Evolutionary conservation across 2,113 vertebrate genomes (phyloP).

Genomic region (Rhadina sibilatrix): DNA sequence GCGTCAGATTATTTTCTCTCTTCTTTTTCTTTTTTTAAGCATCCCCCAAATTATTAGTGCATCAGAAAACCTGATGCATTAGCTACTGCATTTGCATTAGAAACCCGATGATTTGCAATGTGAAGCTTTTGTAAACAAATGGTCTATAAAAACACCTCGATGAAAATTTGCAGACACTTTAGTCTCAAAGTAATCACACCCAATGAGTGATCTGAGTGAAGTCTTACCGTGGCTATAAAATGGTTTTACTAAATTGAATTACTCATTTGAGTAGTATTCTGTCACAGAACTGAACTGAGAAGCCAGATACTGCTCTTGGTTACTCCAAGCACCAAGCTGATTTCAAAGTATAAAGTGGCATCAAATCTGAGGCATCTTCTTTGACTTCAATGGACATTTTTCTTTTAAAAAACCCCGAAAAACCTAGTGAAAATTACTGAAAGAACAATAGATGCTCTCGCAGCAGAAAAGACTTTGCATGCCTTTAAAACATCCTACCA

Average conservation of each 20-base stretch:
- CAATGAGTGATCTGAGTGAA: not conserved
- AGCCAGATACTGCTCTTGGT: not conserved
- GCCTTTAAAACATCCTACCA: not conserved
- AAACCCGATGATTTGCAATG: not conserved
- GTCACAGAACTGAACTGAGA: not conserved
- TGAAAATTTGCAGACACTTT: not conserved
- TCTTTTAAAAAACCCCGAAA: not conserved
- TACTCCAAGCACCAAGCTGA: not conserved
- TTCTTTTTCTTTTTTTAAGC: not conserved
- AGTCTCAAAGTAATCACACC: not conserved
- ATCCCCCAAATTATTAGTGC: constrained; percentile 18
- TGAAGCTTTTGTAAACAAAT: not conserved
- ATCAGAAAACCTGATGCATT: not conserved
- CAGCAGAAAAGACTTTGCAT: not conserved
- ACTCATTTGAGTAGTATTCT: not conserved
- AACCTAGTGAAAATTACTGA: not conserved
- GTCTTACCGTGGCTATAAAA: not conserved
- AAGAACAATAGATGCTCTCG: not conserved
- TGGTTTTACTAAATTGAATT: not conserved
- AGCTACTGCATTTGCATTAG: not conserved
- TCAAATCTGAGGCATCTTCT: not conserved
- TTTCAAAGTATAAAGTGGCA: not conserved
- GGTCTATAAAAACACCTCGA: not conserved
- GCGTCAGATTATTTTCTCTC: constrained; percentile 32
- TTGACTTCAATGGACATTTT: not conserved